Percentiles rank a stretch among this genome's conserved stretches.
Evolutionary conservation across 2,888 invertebrate genomes (phyloP).

Genomic region (Cataglyphis cursor): DNA sequence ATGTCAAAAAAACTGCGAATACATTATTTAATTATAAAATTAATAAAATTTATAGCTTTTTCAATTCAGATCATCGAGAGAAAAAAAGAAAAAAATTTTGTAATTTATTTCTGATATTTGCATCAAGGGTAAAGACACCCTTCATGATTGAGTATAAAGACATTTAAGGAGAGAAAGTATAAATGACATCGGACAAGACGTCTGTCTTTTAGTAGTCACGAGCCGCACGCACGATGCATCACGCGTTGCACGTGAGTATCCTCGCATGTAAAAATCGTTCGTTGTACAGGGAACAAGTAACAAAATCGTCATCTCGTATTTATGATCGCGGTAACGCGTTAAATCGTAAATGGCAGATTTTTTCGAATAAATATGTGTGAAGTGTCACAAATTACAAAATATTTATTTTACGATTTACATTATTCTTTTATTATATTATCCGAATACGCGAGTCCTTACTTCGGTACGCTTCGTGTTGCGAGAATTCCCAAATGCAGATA

Average conservation of each 20-base stretch:
- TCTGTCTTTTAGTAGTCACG: conserved; percentile 82
- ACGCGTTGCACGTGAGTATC: conserved; percentile 82
- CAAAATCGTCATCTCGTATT: conserved; percentile 7
- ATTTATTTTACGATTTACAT: background rate
- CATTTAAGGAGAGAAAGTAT: conserved; percentile 82
- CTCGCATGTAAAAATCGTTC: conserved; percentile 50
- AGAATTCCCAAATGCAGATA: background rate
- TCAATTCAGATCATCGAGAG: background rate
- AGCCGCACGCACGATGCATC: conserved; percentile 83
- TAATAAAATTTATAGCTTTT: background rate
- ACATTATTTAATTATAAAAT: background rate
- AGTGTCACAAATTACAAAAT: conserved; percentile 11
- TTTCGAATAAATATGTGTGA: too few relatives aligned
- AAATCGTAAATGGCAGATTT: conserved; percentile 18
- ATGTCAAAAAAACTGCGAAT: background rate
- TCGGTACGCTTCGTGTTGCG: background rate
- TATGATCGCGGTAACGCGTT: conserved; percentile 15
- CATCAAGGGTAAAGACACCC: conserved; percentile 56
- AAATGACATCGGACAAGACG: conserved; percentile 81
- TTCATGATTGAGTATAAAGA: conserved; percentile 58
- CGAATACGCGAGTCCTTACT: background rate
- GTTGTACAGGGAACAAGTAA: conserved; percentile 17
- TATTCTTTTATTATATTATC: conserved; percentile 1
- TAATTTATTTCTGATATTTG: background rate
- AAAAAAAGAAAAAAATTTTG: background rate